These are phyloP conservation scores for Rhinophrynus dorsalis DNA, from an alignment of 2,797 vertebrate species.

Conservation along the genomic window DNA sequence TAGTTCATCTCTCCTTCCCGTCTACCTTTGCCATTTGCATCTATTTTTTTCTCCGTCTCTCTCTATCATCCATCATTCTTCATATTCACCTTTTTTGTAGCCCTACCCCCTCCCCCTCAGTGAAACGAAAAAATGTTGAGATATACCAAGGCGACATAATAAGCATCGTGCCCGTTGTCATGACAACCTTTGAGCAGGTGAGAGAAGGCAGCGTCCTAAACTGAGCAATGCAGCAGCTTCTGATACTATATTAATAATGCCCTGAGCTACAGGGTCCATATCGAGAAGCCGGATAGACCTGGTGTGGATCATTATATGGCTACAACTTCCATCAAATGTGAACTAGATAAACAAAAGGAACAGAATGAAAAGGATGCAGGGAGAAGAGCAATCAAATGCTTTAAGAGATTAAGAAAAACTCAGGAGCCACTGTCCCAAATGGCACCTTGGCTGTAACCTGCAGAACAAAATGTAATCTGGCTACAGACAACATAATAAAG, in stretches of 20 bases:
- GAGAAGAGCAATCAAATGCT: neutral
- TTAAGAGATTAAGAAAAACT: neutral
- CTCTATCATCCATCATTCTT: slow-evolving; percentile 11
- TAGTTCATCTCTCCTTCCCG: too few relatives aligned
- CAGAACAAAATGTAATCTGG: slow-evolving; percentile 13
- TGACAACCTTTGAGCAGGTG: slow-evolving; percentile 62
- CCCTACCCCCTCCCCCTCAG: slow-evolving; percentile 5
- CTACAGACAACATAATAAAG: slow-evolving; percentile 20
- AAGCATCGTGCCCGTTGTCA: slow-evolving; percentile 62
- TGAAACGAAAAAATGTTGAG: slow-evolving; percentile 50
- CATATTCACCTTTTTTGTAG: neutral
- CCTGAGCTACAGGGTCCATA: slow-evolving; percentile 6
- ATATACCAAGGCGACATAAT: slow-evolving; percentile 62
- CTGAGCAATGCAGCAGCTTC: slow-evolving; percentile 37
- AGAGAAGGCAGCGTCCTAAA: slow-evolving; percentile 54
- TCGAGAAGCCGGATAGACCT: neutral
- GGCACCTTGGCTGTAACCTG: slow-evolving; percentile 6
- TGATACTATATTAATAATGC: slow-evolving; percentile 27
- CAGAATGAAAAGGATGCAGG: neutral
- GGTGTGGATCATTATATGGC: neutral
- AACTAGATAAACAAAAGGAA: neutral
- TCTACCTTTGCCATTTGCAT: too few relatives aligned
- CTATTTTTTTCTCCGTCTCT: neutral
- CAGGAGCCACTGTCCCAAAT: neutral
- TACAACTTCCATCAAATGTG: neutral